Evolutionary conservation across 2,888 invertebrate species (phyloP), one percentile per base, ranked within the genome.

Genomic region (Dichetophora obliterata): DNA sequence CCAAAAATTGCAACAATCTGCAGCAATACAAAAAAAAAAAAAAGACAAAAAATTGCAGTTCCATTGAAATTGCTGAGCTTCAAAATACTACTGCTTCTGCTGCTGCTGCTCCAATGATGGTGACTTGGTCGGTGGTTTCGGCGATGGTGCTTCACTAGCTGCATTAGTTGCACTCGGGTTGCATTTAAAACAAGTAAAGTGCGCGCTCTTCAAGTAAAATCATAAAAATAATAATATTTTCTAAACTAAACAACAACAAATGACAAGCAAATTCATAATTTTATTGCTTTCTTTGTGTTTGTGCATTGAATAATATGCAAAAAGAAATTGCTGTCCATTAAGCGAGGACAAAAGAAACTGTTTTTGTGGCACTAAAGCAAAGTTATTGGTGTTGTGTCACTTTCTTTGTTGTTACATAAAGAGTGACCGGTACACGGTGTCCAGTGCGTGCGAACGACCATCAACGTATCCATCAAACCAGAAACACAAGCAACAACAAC

Each of bases 1-100:
- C 48, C 68, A 77, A 65, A 68, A 80, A 80, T 68, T 74, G 74
- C 76, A 78, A 80, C 75, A 75, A 75, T 78, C 50, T 57, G 65
- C 73, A 37, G 59, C 57, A 61, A 54, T 22, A 59, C 72, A 75
- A 76, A 78, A 76, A 77, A 74, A 72, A 69, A 75, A n/a, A n/a
- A n/a, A n/a, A n/a, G n/a, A 22, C 77, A 75, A 65, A 4, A 37
- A 65, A 66, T 27, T 77, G 75, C 22, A 76, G 50, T 68, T 75
- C 43, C 72, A 81, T 68, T 73, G 54, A 72, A 77, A 69, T 75
- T 54, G 31, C 72, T 37, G 71, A 43, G 71, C 57, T 37, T 6
- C 22, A 61, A 72, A 61, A 61, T 27, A 43, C n/a, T 19, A 24
- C 34, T 24, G 48, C 50, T 22, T 52, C 34, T 27, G 59, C n/a